Evolutionary conservation across 2,113 vertebrate genomes (phyloP).

Genomic region (Paralichthys olivaceus): DNA sequence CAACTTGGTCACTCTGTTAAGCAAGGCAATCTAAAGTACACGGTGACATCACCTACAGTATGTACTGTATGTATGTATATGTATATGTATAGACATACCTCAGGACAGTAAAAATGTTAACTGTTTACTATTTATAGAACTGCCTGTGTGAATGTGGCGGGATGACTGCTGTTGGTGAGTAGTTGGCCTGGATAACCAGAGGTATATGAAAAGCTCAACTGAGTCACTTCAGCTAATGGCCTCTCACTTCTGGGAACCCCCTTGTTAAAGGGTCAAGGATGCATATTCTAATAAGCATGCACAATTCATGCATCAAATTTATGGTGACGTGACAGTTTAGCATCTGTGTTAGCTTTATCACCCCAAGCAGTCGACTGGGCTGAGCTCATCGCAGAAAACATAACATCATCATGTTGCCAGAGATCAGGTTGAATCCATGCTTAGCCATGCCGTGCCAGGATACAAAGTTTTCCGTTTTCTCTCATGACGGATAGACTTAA

Average conservation of each 20-base stretch:
- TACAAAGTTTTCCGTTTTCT: background rate
- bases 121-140: constrained; percentile 66
- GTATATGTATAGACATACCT: constrained; percentile 49
- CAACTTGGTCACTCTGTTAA: background rate
- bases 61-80: constrained; percentile 8
- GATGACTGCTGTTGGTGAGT: constrained; percentile 35
- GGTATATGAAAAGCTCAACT: constrained; percentile 38
- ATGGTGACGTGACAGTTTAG: constrained; percentile 64
- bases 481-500: background rate
- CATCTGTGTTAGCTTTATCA: constrained; percentile 57
- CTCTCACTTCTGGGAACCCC: constrained; percentile 63
- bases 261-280: constrained; percentile 62
- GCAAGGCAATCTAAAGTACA: constrained; percentile 32
- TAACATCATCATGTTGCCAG: constrained; percentile 14
- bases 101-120: constrained; percentile 61
- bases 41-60: constrained; percentile 58
- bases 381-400: constrained; percentile 16
- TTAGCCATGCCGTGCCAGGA: background rate
- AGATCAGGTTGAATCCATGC: background rate
- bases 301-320: constrained; percentile 43
- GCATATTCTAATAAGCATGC: constrained; percentile 39
- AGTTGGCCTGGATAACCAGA: constrained; percentile 65
- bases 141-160: constrained; percentile 19
- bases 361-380: constrained; percentile 20
- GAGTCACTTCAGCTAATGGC: constrained; percentile 49